Evolutionary conservation across 2,888 invertebrate genomes (phyloP), one percentile per base, ranked within the genome.

Genomic region (Mythimna lalbum): DNA sequence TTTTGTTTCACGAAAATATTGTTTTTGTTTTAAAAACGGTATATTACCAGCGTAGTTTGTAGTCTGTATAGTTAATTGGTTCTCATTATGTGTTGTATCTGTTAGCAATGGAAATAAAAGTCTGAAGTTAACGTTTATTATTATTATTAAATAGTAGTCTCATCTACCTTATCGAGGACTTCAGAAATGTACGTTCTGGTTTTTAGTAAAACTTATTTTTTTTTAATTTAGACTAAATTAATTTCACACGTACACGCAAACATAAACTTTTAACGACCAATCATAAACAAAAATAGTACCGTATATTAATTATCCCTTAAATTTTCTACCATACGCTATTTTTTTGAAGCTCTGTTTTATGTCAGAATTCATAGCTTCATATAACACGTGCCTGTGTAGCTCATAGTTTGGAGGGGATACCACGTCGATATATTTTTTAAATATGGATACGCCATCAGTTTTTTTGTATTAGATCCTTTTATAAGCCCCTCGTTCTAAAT

Each of bases 341-440:
- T 76, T 69, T 76, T 57, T 53, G 55, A 81, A 88, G 78, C 80
- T 88, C 90, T 92, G 90, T 89, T 93, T 90, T 88, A 90, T 91
- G 90, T 93, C 89, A 87, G 80, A 87, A 90, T 93, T 89, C 90
- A 90, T 90, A 87, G 86, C 82, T 83, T 88, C 86, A 78, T 88
- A 89, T 90, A 93, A 89, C 94, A 93, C 93, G 93, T 91, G 93
- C 91, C 81, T 36, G 39, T 90, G 80, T 92, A 92, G 93, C 93
- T 95, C 91, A 92, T 89, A 82, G 57, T 78, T 86, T 71, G 81
- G 90, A 91, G 92, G 93, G 93, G 94, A 91, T 91, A 90, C 88
- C 87, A 82, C 86, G 86, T 71, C 88, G 87, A 91, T 89, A 90
- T 75, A 67, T 93, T 93, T 93, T 93, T 74, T 92, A 92, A 93